Conservation (phyloP, 2,113 vertebrate species). For the Cercocebus atys region DNA sequence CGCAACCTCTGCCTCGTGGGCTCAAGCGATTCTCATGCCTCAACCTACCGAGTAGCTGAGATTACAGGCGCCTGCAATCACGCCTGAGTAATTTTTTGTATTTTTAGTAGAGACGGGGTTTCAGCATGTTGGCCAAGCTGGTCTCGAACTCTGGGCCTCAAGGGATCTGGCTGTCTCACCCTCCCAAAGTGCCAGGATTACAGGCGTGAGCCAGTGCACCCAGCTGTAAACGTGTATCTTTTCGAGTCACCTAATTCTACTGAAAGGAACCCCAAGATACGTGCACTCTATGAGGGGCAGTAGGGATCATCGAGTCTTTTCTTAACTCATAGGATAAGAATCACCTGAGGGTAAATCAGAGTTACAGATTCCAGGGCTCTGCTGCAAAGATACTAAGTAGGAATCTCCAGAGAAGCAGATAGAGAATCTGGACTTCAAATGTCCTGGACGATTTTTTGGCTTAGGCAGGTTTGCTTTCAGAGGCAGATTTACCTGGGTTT, state of each 20-base stretch:
- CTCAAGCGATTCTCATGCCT: too few species aligned
- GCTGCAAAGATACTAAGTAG: neutral
- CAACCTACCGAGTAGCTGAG: too few species aligned
- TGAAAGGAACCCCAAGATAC: neutral
- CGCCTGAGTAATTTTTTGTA: too few species aligned
- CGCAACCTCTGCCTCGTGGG: too few species aligned
- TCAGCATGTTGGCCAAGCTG: too few species aligned
- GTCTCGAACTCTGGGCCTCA: too few species aligned
- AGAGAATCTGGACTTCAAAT: neutral
- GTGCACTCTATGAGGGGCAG: neutral
- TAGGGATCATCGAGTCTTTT: neutral
- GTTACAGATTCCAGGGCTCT: neutral
- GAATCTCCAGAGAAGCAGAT: neutral
- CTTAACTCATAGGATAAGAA: neutral
- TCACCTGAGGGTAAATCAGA: neutral
- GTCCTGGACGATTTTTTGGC: neutral
- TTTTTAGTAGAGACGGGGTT: too few species aligned
- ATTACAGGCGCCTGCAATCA: too few species aligned
- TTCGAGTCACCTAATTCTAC: neutral
- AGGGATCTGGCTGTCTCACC: too few species aligned
- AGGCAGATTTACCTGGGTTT: neutral
- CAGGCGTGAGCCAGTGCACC: too few species aligned
- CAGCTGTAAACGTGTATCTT: neutral
- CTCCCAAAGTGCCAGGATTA: too few species aligned
- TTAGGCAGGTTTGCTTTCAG: neutral